Evolutionary conservation across 92 coral and sea anemone species (phyloP).

Genomic region (Meandrina meandrites): DNA sequence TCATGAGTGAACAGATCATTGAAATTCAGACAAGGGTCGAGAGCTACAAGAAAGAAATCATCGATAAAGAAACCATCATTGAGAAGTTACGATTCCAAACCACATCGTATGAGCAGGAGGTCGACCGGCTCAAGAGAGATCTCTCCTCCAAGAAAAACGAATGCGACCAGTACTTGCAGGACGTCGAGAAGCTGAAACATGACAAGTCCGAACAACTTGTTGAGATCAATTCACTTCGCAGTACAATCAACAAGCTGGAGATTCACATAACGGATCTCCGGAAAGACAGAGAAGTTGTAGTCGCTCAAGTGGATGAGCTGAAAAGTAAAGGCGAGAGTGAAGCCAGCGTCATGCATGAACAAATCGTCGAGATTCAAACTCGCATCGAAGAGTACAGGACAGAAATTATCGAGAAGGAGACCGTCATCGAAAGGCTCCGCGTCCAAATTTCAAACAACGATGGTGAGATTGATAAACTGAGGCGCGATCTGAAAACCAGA

Average conservation of each 20-base stretch:
- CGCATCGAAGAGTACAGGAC: conserved; percentile 82
- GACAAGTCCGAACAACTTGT: conserved; percentile 76
- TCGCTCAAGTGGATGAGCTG: conserved; percentile 72
- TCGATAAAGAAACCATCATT: conserved; percentile 82
- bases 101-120: conserved; percentile 75
- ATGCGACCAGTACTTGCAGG: conserved; percentile 56
- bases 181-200: conserved; percentile 75
- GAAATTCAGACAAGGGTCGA: conserved; percentile 80
- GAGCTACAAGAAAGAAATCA: conserved; percentile 72
- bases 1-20: conserved; percentile 64
- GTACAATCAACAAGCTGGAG: conserved; percentile 75
- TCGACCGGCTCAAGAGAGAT: conserved; percentile 82
- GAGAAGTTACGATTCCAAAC: conserved; percentile 82
- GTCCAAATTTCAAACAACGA: conserved; percentile 76
- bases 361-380: conserved; percentile 80
- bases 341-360: conserved; percentile 76
- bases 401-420: conserved; percentile 86
- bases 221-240: conserved; percentile 72
- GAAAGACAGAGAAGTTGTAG: conserved; percentile 75
- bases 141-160: conserved; percentile 77
- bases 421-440: conserved; percentile 77
- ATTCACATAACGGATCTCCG: conserved; percentile 72
- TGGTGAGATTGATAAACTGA: conserved; percentile 73
- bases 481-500: conserved; percentile 83
- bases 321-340: conserved; percentile 78